Conservation (phyloP, 2,888 invertebrate species). For the Chrysolina haemoptera region DNA sequence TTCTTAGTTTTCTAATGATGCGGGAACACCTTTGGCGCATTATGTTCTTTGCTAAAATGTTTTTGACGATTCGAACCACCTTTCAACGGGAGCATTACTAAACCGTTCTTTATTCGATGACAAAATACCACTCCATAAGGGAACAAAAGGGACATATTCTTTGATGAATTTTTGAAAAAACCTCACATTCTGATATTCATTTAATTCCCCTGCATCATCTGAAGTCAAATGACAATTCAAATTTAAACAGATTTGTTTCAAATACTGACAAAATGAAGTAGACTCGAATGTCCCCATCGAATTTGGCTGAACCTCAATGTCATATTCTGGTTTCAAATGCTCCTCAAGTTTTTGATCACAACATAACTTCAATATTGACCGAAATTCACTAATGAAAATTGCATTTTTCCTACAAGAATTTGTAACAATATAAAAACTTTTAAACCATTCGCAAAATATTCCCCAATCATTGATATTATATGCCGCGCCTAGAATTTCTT, state of each 20-base stretch:
- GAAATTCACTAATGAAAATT: conserved; percentile 1
- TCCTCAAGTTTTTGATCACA: neutral
- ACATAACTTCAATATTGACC: conserved; percentile 26
- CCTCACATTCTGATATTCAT: conserved; percentile 4
- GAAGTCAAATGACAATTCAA: neutral
- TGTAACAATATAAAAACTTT: conserved; percentile 16
- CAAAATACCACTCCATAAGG: conserved; percentile 21
- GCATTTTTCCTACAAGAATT: conserved; percentile 10
- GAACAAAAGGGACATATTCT: conserved; percentile 13
- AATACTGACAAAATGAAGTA: conserved; percentile 1
- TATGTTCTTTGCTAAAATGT: conserved; percentile 7
- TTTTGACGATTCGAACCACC: conserved; percentile 31
- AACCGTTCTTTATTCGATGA: neutral
- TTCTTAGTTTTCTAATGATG: conserved; percentile 27
- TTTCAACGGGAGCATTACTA: conserved; percentile 28
- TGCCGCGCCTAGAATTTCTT: conserved; percentile 23
- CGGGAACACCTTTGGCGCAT: conserved; percentile 28
- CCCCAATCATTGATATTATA: conserved; percentile 29
- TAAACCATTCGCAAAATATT: conserved; percentile 23
- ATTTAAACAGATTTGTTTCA: neutral
- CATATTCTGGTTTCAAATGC: too few species aligned
- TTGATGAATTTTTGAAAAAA: conserved; percentile 14
- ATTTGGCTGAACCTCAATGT: too few species aligned
- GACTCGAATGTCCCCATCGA: too few species aligned
- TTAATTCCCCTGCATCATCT: neutral